phyloP scores from a whole-genome alignment of 1,140 invertebrate genomes.

The Drosophila nasuta region DNA sequence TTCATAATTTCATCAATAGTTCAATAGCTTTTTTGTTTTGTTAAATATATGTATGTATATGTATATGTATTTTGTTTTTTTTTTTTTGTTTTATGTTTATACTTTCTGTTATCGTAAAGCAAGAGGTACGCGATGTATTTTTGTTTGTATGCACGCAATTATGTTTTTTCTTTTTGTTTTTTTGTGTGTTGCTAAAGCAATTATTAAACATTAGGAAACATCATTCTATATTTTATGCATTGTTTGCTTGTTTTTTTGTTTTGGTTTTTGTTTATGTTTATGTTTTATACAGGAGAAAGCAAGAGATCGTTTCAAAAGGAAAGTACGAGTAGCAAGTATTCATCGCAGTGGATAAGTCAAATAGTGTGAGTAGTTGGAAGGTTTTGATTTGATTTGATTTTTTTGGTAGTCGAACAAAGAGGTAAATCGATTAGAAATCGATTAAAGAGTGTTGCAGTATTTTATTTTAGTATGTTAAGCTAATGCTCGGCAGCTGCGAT shows the following conservation, averaged over 20 bases:
- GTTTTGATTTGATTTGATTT: constrained; percentile 29
- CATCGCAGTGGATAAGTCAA: background rate
- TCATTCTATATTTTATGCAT: constrained; percentile 26
- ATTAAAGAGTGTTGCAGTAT: background rate
- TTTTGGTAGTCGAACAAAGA: constrained; percentile 26
- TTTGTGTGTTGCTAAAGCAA: constrained; percentile 64
- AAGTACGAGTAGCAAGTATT: constrained; percentile 8
- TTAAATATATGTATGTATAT: constrained; percentile 46
- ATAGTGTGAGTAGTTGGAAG: constrained; percentile 41
- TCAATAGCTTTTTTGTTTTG: constrained; percentile 35
- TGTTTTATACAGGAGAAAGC: constrained; percentile 43
- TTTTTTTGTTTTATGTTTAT: constrained; percentile 53
- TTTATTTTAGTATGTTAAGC: background rate
- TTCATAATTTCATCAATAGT: constrained; percentile 60
- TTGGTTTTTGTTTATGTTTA: background rate
- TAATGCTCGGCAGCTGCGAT: background rate
- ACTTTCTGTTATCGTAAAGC: constrained; percentile 72
- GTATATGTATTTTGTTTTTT: constrained; percentile 43
- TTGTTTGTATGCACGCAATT: constrained; percentile 47
- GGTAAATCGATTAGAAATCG: constrained; percentile 11
- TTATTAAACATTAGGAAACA: constrained; percentile 73
- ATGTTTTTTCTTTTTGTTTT: constrained; percentile 42
- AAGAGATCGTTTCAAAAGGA: constrained; percentile 9
- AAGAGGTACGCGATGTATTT: constrained; percentile 82
- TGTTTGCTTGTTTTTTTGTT: constrained; percentile 1